Percentiles rank a stretch among this genome's conserved stretches.
Conservation (phyloP, 2,113 vertebrate genomes). For the Malurus elegans region DNA sequence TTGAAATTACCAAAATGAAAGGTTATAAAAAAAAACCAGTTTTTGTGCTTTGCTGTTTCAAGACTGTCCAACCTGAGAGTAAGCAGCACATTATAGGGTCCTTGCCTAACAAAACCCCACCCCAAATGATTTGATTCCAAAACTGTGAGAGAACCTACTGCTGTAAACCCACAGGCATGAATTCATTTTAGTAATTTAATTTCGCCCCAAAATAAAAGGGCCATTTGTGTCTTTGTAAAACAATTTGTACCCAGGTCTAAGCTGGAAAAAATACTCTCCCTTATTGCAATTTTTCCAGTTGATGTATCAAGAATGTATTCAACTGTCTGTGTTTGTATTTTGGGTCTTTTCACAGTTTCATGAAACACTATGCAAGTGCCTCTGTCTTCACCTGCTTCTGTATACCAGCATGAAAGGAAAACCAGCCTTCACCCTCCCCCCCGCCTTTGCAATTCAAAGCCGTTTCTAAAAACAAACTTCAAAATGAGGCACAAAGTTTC, state of each 20-base stretch:
- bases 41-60: background rate
- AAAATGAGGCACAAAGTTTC: conserved; percentile 57
- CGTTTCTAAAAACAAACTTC: conserved; percentile 30
- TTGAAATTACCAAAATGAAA: background rate
- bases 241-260: background rate
- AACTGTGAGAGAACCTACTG: background rate
- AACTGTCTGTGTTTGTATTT: background rate
- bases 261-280: background rate
- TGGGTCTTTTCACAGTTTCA: background rate
- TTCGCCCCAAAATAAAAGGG: background rate
- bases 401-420: background rate
- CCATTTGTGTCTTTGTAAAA: background rate
- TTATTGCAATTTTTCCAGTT: background rate
- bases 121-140: background rate
- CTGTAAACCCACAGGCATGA: background rate
- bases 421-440: background rate
- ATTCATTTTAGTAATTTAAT: background rate
- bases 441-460: conserved; percentile 58
- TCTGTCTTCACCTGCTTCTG: background rate
- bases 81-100: background rate
- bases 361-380: background rate
- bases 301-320: background rate
- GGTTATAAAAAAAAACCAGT: background rate
- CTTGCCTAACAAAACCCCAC: background rate
- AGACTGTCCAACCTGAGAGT: background rate